These are phyloP conservation scores for Lemur catta DNA, from an alignment of 2,797 vertebrate genomes.

Conservation along the genomic window DNA sequence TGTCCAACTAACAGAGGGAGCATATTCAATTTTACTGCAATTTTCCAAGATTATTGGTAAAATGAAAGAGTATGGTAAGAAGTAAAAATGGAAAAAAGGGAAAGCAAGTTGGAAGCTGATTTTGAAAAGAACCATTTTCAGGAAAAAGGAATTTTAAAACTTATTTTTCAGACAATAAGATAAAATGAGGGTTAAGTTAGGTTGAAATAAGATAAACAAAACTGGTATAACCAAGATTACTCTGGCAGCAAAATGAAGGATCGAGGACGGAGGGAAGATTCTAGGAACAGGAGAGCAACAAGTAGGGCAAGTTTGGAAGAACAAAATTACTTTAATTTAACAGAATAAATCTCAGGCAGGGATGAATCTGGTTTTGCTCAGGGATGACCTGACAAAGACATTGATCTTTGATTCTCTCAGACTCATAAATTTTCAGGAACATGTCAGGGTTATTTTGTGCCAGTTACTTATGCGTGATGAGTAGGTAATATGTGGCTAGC, in stretches of 20 bases:
- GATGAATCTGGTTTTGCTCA: background rate
- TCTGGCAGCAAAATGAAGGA: background rate
- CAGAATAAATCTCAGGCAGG: background rate
- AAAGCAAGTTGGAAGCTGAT: background rate
- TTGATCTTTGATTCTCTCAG: background rate
- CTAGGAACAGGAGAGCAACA: background rate
- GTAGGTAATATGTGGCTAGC: background rate
- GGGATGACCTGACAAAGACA: background rate
- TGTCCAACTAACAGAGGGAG: background rate
- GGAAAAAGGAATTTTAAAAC: background rate
- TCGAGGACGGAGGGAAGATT: accelerated
- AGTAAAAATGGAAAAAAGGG: background rate
- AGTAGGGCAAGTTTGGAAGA: background rate
- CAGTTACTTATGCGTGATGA: background rate
- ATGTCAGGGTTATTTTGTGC: background rate
- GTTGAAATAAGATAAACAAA: background rate
- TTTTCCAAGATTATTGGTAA: background rate
- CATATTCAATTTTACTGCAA: background rate
- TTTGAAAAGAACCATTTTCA: background rate
- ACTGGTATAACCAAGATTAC: background rate
- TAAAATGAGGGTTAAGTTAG: background rate
- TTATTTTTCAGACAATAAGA: background rate
- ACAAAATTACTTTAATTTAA: background rate
- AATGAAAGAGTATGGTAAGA: background rate
- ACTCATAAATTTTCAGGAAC: background rate